Conservation (phyloP, 2,888 invertebrate species). For the Tipula lateralis region DNA sequence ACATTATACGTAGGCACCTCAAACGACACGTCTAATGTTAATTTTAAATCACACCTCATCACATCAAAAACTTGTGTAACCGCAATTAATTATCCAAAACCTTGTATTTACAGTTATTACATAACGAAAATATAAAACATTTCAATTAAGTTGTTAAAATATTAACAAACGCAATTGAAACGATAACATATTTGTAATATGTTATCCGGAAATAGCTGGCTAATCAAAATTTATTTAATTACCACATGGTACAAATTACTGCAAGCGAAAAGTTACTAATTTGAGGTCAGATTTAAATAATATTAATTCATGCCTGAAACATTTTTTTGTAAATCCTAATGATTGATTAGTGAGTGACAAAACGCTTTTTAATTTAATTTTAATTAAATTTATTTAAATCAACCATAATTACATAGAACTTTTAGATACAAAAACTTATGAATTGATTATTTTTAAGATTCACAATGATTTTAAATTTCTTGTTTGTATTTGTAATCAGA, state of each 20-base stretch:
- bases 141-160: neutral
- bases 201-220: neutral
- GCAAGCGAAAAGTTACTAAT: neutral
- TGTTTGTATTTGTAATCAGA: constrained; percentile 9
- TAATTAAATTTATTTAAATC: constrained; percentile 3
- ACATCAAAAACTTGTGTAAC: neutral
- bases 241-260: neutral
- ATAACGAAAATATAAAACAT: neutral
- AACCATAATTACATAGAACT: constrained; percentile 12
- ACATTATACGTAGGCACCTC: too few relatives aligned
- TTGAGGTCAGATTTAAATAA: neutral
- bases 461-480: neutral
- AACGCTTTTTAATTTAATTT: neutral
- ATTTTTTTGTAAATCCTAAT: too few relatives aligned
- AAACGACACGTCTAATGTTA: too few relatives aligned
- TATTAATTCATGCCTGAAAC: too few relatives aligned
- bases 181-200: neutral
- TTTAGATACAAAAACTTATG: neutral
- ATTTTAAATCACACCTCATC: too few relatives aligned
- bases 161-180: neutral
- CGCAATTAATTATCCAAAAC: neutral
- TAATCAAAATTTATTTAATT: neutral
- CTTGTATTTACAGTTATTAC: neutral
- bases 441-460: constrained; percentile 7
- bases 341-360: too few relatives aligned